phyloP scores from a whole-genome alignment of 2,888 invertebrate species.

The Elysia crispata region DNA sequence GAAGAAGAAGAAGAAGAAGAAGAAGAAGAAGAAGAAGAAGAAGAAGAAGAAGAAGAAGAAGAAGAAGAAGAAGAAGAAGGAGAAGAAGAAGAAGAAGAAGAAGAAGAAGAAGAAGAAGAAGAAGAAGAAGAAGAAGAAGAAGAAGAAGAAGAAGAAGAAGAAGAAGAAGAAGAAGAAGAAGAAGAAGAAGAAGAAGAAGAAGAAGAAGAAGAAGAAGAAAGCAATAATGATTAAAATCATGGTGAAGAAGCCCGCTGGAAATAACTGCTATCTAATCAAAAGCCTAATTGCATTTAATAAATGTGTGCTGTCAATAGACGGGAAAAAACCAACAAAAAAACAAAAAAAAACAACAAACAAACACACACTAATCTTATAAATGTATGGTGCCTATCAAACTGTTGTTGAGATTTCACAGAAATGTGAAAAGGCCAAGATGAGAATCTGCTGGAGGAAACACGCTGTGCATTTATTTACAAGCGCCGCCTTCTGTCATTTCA shows the following conservation, averaged over 20 bases:
- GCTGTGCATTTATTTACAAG: background rate
- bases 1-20: constrained; percentile 18
- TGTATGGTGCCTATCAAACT: too few relatives aligned
- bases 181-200: background rate
- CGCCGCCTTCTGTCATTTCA: background rate
- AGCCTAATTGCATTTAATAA: too few relatives aligned
- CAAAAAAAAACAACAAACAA: too few relatives aligned
- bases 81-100: constrained; percentile 5
- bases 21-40: constrained; percentile 20
- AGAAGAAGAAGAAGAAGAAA: background rate
- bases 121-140: constrained; percentile 20
- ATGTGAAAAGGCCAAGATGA: too few relatives aligned
- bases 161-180: background rate
- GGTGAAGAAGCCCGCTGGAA: too few relatives aligned
- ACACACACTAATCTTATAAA: too few relatives aligned
- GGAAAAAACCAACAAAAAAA: too few relatives aligned
- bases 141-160: constrained; percentile 6
- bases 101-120: constrained; percentile 14
- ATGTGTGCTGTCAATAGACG: too few relatives aligned
- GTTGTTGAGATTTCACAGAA: too few relatives aligned
- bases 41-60: constrained; percentile 6
- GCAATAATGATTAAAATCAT: too few relatives aligned
- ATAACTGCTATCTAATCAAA: too few relatives aligned
- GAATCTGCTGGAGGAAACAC: too few relatives aligned
- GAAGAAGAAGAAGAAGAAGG: constrained; percentile 21